Evolutionary conservation across 1,140 invertebrate species (phyloP).

Genomic region (Drosophila novamexicana): DNA sequence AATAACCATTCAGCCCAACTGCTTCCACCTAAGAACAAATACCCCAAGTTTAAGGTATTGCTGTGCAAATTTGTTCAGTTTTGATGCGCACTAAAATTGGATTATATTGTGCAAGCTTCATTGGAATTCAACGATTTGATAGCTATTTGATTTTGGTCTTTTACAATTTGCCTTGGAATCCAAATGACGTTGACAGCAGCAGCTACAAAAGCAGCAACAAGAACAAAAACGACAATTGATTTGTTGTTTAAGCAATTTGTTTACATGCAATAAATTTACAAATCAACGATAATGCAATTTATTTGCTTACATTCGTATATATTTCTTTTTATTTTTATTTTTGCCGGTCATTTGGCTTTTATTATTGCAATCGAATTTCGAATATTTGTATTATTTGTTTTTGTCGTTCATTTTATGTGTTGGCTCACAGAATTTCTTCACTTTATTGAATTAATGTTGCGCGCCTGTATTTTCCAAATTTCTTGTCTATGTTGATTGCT

Average conservation of each 20-base stretch:
- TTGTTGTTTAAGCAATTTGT: conserved; percentile 70
- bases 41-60: not conserved
- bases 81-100: conserved; percentile 42
- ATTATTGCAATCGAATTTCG: conserved; percentile 54
- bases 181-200: conserved; percentile 18
- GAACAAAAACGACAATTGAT: conserved; percentile 50
- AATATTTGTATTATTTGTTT: conserved; percentile 26
- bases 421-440: conserved; percentile 31
- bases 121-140: conserved; percentile 57
- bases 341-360: conserved; percentile 40
- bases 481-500: conserved; percentile 4
- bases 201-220: not conserved
- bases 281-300: conserved; percentile 81
- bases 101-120: conserved; percentile 58
- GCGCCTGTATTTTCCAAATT: conserved; percentile 27
- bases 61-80: conserved; percentile 34
- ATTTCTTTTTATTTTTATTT: conserved; percentile 10
- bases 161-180: conserved; percentile 33
- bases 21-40: not conserved
- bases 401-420: conserved; percentile 39
- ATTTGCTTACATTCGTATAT: conserved; percentile 50
- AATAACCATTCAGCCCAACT: not conserved
- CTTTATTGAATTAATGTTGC: conserved; percentile 53
- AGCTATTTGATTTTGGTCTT: conserved; percentile 59
- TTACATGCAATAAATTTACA: conserved; percentile 76